A percentile compares a stretch with the other conserved stretches of the same genome.
Evolutionary conservation across 2,797 vertebrate species (phyloP).

Genomic region (Hirundo rustica): DNA sequence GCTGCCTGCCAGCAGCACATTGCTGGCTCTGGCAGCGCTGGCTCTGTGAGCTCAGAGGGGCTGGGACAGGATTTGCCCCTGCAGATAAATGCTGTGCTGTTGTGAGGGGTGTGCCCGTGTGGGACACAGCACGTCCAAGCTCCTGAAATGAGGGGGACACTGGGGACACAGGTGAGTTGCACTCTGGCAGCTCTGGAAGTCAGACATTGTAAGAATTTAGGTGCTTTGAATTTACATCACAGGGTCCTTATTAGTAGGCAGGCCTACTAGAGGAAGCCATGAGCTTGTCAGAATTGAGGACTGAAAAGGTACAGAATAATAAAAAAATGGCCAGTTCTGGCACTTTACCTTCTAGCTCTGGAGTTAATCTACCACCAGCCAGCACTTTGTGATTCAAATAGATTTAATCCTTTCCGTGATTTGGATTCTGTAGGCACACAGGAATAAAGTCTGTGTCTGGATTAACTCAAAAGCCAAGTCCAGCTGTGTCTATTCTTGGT

Average conservation of each 20-base stretch:
- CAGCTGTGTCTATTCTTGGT: background rate
- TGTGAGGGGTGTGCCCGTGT: background rate
- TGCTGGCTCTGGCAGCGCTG: background rate
- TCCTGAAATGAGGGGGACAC: background rate
- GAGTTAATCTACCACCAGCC: background rate
- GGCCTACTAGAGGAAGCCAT: background rate
- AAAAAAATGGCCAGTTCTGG: background rate
- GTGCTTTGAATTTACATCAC: background rate
- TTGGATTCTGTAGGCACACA: background rate
- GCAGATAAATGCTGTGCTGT: background rate
- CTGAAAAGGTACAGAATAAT: background rate
- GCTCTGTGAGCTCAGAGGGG: background rate
- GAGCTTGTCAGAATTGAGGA: background rate
- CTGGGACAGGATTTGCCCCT: background rate
- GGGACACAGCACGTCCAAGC: background rate
- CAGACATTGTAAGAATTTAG: background rate
- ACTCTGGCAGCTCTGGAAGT: rapidly evolving
- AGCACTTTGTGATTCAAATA: background rate
- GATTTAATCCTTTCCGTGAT: background rate
- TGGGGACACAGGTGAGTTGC: background rate
- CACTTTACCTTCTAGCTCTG: background rate
- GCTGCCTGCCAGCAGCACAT: background rate
- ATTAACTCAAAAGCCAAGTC: background rate
- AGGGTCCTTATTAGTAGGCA: background rate
- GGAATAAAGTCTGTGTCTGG: background rate